Conservation (phyloP, 2,797 vertebrate species). For the Poeciliopsis turneri region DNA sequence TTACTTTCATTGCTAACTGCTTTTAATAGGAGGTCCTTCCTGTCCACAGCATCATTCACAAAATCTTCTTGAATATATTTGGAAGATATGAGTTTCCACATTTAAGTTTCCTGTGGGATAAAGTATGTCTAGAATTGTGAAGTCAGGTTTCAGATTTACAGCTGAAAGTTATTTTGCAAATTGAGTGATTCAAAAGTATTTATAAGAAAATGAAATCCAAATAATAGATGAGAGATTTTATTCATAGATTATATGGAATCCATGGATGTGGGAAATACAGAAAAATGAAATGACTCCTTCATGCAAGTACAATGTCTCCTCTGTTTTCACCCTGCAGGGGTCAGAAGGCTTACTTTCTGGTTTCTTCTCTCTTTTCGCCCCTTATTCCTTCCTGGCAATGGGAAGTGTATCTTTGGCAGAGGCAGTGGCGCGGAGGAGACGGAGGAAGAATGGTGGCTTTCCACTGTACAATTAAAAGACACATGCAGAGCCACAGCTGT, state of each 20-base stretch:
- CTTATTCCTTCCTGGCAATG: constrained; percentile 51
- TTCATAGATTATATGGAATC: constrained; percentile 3
- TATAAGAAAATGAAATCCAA: background rate
- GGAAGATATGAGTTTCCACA: background rate
- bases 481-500: constrained; percentile 21
- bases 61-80: background rate
- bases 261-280: background rate
- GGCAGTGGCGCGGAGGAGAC: constrained; percentile 24
- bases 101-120: background rate
- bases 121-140: background rate
- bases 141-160: background rate
- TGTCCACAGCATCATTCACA: background rate
- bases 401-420: constrained; percentile 73
- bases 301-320: constrained; percentile 59
- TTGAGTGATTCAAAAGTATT: background rate
- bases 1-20: background rate
- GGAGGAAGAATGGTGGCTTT: constrained; percentile 47
- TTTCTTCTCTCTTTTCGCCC: constrained; percentile 39
- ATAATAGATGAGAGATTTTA: background rate
- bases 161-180: background rate
- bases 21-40: background rate
- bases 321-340: constrained; percentile 55
- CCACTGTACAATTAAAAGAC: constrained; percentile 34
- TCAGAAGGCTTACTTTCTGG: constrained; percentile 60
- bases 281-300: constrained; percentile 11